A percentile compares a stretch with the other conserved stretches of the same genome.
Evolutionary conservation across 2,797 vertebrate genomes (phyloP).

Genomic region (Premnoplex brunnescens): DNA sequence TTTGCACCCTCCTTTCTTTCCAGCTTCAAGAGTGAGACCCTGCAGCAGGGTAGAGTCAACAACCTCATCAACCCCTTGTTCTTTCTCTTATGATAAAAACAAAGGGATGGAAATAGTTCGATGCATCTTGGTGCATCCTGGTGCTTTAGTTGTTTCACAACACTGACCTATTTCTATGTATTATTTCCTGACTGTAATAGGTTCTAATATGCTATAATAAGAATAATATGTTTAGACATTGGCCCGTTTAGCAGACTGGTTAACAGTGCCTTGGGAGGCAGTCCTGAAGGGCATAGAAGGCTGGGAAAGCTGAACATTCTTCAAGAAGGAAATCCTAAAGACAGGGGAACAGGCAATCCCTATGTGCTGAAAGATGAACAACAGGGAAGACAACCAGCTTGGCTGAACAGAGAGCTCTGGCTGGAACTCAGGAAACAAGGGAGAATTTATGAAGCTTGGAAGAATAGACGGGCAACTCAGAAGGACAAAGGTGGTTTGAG

Average conservation of each 20-base stretch:
- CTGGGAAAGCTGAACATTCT: background rate
- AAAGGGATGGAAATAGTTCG: background rate
- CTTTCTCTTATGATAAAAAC: background rate
- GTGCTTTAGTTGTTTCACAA: background rate
- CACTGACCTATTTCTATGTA: background rate
- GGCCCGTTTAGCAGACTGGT: background rate
- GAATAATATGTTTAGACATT: background rate
- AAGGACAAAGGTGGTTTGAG: background rate
- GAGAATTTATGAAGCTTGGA: background rate
- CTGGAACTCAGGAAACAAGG: background rate
- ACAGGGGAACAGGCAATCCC: background rate
- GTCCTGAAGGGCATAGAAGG: background rate
- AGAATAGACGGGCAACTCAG: background rate
- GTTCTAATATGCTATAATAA: background rate
- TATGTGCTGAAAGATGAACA: accelerated
- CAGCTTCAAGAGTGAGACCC: background rate
- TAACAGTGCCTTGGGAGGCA: background rate
- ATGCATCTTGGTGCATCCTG: background rate
- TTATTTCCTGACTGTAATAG: background rate
- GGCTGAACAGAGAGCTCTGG: background rate
- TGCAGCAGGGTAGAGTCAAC: background rate
- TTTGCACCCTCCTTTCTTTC: background rate
- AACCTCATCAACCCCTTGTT: background rate
- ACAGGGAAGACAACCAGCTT: accelerated
- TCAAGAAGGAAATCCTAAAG: background rate